Base-by-base conservation (phyloP, 2,797 vertebrate genomes). In the Coluber constrictor region DNA sequence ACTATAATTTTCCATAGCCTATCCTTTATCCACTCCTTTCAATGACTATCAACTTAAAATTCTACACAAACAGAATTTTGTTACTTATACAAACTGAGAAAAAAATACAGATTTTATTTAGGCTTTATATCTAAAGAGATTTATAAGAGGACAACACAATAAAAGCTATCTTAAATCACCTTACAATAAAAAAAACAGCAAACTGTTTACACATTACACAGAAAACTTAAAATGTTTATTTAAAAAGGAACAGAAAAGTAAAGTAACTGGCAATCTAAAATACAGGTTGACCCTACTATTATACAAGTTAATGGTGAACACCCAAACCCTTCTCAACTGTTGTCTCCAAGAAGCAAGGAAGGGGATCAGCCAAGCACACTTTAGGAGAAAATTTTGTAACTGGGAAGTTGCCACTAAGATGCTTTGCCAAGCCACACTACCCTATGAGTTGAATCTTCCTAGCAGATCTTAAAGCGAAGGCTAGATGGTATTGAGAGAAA, bases 1-100 rank as follows among this genome's bases (percentile, higher is more conserved):
- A 79, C 60, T 86, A 54, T 27, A 70, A 6, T 93, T 92, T 93
- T 86, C 60, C 91, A 70, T 74, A 90, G 89, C 25, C 15, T 92
- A 70, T 23, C 83, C 43, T 92, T 87, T 32, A 91, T 32, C 79
- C 37, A 47, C 10, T 83, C 79, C 79, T 83, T 83, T 92, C 63
- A 86, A n/a, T 74, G 70, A 92, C 60, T 74, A 70, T 47, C 29
- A 92, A 90, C 92, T 95, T 47, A 47, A 90, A 91, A 88, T 95
- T 87, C 56, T 37, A 37, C 16, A 43, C 11, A 47, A 91, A 88
- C 32, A 70, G 94, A 94, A 83, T n/a, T 55, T 32, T 61, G 43
- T 29, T 88, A 61, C 4, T 87, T 54, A 27, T 60, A 2, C 23
- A 93, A 43, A 90, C 6, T n/a, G 2, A 63, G 32, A 43, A 15